A percentile compares a stretch with the other conserved stretches of the same genome.
Evolutionary conservation across 1,140 invertebrate genomes (phyloP).

Genomic region (Brachionus calyciflorus): DNA sequence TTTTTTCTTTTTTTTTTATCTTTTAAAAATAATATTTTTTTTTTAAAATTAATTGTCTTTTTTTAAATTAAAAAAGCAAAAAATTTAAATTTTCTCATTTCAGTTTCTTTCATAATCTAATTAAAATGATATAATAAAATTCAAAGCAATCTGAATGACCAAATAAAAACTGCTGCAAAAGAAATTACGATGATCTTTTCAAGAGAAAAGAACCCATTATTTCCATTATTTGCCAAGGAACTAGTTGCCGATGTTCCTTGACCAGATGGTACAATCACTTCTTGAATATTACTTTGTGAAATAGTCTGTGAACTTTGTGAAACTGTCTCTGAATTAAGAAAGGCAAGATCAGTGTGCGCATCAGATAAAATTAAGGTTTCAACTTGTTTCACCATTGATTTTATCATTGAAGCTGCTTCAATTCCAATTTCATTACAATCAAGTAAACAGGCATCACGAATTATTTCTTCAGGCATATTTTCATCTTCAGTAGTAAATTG

Average conservation of each 20-base stretch:
- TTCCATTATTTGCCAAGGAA: not conserved
- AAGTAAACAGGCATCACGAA: not conserved
- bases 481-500: not conserved
- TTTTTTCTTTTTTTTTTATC: too few species aligned
- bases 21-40: too few species aligned
- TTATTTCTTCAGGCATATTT: slow-evolving; percentile 14
- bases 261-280: not conserved
- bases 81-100: too few species aligned
- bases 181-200: not conserved
- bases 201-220: not conserved
- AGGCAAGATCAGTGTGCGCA: not conserved
- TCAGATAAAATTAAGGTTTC: too few species aligned
- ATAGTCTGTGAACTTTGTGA: not conserved
- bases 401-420: not conserved
- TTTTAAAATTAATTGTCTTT: too few species aligned
- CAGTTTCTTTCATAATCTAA: too few species aligned
- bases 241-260: not conserved
- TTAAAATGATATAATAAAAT: too few species aligned
- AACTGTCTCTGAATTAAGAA: not conserved
- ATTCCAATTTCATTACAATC: slow-evolving; percentile 2
- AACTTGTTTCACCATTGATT: slow-evolving; percentile 4
- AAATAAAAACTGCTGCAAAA: not conserved
- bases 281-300: not conserved
- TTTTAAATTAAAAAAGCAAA: too few species aligned
- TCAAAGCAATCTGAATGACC: too few species aligned